Evolutionary conservation across 2,888 invertebrate genomes (phyloP).

Genomic region (Mycalesis mineus): DNA sequence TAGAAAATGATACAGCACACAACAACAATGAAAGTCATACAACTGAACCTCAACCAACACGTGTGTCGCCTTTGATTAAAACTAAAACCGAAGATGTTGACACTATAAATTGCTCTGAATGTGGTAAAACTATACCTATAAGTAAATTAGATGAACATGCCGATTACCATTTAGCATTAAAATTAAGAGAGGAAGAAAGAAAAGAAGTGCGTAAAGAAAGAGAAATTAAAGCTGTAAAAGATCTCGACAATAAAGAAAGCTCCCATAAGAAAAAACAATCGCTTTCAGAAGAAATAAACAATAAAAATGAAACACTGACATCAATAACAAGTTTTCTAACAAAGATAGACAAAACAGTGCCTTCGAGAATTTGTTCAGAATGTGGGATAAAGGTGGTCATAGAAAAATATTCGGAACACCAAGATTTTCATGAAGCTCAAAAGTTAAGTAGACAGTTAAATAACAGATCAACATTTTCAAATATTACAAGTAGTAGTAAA

Average conservation of each 20-base stretch:
- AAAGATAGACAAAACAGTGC: conserved; percentile 55
- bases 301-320: conserved; percentile 43
- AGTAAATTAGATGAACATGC: conserved; percentile 82
- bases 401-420: conserved; percentile 84
- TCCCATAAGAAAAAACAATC: conserved; percentile 29
- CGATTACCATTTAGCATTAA: conserved; percentile 85
- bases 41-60: conserved; percentile 3
- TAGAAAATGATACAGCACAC: conserved; percentile 18
- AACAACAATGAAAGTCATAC: not conserved
- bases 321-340: conserved; percentile 66
- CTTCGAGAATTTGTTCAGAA: conserved; percentile 79
- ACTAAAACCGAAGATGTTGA: conserved; percentile 27
- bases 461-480: conserved; percentile 41
- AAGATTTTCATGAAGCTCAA: conserved; percentile 91
- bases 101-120: conserved; percentile 79
- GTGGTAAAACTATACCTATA: conserved; percentile 77
- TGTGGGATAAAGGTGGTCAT: conserved; percentile 81
- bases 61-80: conserved; percentile 9
- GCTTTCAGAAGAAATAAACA: conserved; percentile 21
- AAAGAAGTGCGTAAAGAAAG: conserved; percentile 44
- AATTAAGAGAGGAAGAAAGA: conserved; percentile 79
- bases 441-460: conserved; percentile 84
- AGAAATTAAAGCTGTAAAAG: conserved; percentile 30
- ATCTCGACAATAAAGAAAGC: conserved; percentile 34
- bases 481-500: conserved; percentile 42